Base-by-base conservation (phyloP, 37 sponge, comb jelly and placozoan genomes). In the Corticium candelabrum region DNA sequence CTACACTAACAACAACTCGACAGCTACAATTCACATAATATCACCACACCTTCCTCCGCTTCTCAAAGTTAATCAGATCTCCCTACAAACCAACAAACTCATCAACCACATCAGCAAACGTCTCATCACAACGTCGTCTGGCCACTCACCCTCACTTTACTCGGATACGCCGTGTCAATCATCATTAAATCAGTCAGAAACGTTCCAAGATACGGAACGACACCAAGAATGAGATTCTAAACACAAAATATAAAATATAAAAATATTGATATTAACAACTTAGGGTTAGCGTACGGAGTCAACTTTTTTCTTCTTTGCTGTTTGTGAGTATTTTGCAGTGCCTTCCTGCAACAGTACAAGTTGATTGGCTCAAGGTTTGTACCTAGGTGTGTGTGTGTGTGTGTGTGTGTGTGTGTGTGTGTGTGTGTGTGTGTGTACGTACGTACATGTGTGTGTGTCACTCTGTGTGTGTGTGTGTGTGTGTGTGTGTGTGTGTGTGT, bases 111-210 rank as follows among this genome's bases (percentile, higher is more conserved):
- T 29, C 33, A 70, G 31, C 35, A 35, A 70, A 5, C 5, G 11
- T 11, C 5, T 21, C 56, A 43, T 11, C 56, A 43, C 5, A 57
- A 40, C 31, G 3, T 36, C 38, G 21, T 4, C 37, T 3, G 34
- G 81, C 40, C 7, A 70, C 41, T 67, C 37, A 88, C 89, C 77
- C 80, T 35, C 1, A 75, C 82, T 1, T 36, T 4, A 75, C 85
- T 86, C 3, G 79, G 78, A 74, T 80, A 37, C 7, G 94, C 94
- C 5, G 74, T 79, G 39, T 93, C 77, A 40, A 90, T 30, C 87
- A 89, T 90, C 21, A 86, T 90, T 57, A 93, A 83, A 40, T 93
- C 94, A 2, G 91, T 91, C 3, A 93, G 85, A 81, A 92, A 92
- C 34, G 85, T 93, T 0, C 94, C 94, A 7, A 93, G 85, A 41